These are phyloP conservation scores for Panzeria rudis DNA, from an alignment of 2,888 invertebrate genomes.

Conservation along the genomic window DNA sequence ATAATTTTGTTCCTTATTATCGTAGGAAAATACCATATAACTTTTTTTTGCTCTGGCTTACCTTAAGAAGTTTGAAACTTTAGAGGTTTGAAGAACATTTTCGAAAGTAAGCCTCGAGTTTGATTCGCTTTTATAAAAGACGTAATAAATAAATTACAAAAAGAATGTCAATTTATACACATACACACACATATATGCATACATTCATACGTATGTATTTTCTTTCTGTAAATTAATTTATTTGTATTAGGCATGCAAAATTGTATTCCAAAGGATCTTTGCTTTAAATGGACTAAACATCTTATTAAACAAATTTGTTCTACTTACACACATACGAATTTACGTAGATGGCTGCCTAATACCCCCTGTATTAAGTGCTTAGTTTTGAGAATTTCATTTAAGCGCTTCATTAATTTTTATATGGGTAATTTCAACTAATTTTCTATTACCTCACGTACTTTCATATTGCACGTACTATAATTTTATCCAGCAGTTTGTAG, in stretches of 20 bases:
- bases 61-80: too few species aligned
- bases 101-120: neutral
- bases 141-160: too few species aligned
- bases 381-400: neutral
- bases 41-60: too few species aligned
- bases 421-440: constrained; percentile 19
- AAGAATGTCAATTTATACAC: neutral
- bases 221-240: neutral
- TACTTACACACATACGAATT: neutral
- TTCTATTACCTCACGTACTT: constrained; percentile 36
- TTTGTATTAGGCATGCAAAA: neutral
- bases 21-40: too few species aligned
- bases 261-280: neutral
- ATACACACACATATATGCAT: too few species aligned
- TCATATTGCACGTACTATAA: neutral
- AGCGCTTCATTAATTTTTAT: constrained; percentile 6
- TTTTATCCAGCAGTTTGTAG: neutral
- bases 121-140: too few species aligned
- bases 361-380: neutral
- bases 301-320: neutral
- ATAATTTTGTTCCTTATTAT: too few species aligned
- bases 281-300: neutral
- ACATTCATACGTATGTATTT: neutral
- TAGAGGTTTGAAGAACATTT: too few species aligned
- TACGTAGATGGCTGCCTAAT: neutral